These are phyloP conservation scores for Pteria penguin DNA, from an alignment of 2,888 invertebrate species.

Conservation along the genomic window DNA sequence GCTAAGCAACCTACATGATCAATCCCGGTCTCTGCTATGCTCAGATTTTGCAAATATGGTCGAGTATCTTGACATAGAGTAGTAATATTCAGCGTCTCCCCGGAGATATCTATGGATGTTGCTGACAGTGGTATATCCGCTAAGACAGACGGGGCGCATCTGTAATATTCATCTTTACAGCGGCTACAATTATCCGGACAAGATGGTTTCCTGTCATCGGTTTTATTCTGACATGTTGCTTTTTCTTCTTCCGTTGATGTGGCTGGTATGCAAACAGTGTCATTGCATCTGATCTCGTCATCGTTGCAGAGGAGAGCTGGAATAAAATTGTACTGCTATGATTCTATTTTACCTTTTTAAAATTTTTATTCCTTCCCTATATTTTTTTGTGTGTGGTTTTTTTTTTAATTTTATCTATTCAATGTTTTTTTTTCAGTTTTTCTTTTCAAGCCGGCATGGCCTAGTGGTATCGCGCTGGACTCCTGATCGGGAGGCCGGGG, in stretches of 20 bases:
- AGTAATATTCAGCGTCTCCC: background rate
- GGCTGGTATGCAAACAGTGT: background rate
- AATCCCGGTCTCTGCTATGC: background rate
- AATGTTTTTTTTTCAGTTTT: too few relatives aligned
- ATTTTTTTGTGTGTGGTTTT: too few relatives aligned
- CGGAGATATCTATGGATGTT: background rate
- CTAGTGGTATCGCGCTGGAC: too few relatives aligned
- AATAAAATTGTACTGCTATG: too few relatives aligned
- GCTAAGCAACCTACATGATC: background rate
- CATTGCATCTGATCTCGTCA: background rate
- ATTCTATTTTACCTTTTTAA: too few relatives aligned
- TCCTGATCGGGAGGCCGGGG: too few relatives aligned
- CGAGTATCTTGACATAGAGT: background rate
- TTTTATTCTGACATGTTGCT: background rate
- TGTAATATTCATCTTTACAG: background rate
- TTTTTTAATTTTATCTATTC: too few relatives aligned
- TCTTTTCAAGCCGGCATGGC: too few relatives aligned
- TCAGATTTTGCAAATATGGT: background rate
- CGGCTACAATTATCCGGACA: background rate
- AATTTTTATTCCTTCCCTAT: too few relatives aligned
- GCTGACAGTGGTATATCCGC: background rate
- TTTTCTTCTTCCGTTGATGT: background rate
- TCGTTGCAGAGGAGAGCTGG: background rate
- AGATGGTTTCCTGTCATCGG: background rate
- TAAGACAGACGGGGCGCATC: background rate